Base-by-base conservation (phyloP, 2,888 invertebrate genomes). In the Ophraella communa region DNA sequence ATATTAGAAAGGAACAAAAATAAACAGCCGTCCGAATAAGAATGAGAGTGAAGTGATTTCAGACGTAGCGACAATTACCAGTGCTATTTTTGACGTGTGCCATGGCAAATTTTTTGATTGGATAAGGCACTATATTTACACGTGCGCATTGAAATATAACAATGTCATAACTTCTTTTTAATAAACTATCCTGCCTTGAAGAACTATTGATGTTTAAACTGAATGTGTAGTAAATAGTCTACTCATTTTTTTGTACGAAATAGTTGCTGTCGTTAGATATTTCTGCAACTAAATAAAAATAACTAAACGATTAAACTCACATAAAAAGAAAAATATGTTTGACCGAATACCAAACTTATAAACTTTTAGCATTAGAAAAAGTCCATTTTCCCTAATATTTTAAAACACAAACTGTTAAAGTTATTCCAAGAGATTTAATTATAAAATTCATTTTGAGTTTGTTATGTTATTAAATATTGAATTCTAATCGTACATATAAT, bases 161-260 rank as follows among this genome's bases (percentile, higher is more conserved):
- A 77, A 74, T 75, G 76, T 71, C 73, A 70, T 72, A 72, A 72
- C 70, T 70, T 67, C 70, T 71, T 69, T 64, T 58, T 61, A 78
- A 60, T 71, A 76, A 77, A 81, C 79, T 79, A 76, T 80, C 80
- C 81, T 81, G 81, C 80, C 80, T 81, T 79, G 78, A 71, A 65
- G 72, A 66, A 78, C 76, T 77, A 74, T 79, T 73, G 74, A 79
- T 79, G 79, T 79, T 78, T 79, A 74, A 66, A 76, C 75, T 77
- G 71, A 76, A 80, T 81, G 81, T 81, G 79, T 80, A 80, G 80
- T 76, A 77, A 67, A 74, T 79, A 80, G 79, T 78, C 78, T 78
- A 78, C 79, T 80, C 80, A 80, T 80, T 81, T 81, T n/a, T 74
- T 82, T 81, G 80, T 81, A 81, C 79, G 79, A 76, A 78, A 80